Evolutionary conservation across 2,888 invertebrate species (phyloP).

Genomic region (Tipula confusa): DNA sequence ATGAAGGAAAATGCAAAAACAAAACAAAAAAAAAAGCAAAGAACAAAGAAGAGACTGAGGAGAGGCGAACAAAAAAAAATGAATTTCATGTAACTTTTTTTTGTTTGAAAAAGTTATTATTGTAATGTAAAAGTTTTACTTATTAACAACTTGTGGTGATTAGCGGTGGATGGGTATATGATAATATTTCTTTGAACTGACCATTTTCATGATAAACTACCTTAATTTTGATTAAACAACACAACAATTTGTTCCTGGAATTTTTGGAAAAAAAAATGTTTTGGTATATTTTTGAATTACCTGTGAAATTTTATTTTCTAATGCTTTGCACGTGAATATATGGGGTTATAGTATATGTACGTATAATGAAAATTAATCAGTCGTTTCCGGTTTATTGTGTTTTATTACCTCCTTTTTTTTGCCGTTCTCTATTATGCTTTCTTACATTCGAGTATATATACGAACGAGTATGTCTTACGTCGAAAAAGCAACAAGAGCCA

Average conservation of each 20-base stretch:
- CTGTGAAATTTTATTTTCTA: neutral
- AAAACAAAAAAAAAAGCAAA: too few species aligned
- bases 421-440: neutral
- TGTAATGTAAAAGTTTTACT: neutral
- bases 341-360: too few species aligned
- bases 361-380: neutral
- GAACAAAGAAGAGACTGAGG: too few species aligned
- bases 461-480: neutral
- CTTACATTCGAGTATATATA: neutral
- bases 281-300: neutral
- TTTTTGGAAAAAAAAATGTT: neutral
- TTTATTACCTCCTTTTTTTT: neutral
- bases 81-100: neutral
- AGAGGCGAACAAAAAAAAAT: too few species aligned
- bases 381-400: neutral
- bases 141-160: neutral
- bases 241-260: too few species aligned
- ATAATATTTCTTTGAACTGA: neutral
- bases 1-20: neutral
- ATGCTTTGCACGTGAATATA: neutral
- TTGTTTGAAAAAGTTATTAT: neutral
- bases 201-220: neutral
- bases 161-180: neutral
- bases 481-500: neutral
- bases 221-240: neutral